Evolutionary conservation across 2,113 vertebrate species (phyloP).

Genomic region (Hippopotamus amphibius): DNA sequence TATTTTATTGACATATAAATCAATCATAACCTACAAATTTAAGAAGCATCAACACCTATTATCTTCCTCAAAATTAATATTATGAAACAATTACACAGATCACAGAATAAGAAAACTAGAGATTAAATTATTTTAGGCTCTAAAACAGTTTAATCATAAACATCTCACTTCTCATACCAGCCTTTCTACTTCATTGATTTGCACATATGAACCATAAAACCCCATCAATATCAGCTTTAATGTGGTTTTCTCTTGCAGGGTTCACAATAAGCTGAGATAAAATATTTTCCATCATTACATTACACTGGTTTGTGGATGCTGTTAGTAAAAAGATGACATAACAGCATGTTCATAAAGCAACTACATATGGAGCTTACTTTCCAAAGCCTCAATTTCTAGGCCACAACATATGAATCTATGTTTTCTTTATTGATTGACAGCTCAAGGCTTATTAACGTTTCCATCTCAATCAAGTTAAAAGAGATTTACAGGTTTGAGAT

Average conservation of each 20-base stretch:
- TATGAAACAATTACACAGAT: constrained; percentile 51
- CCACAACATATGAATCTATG: constrained; percentile 63
- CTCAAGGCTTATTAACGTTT: constrained; percentile 71
- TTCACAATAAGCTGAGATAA: constrained; percentile 73
- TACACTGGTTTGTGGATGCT: constrained; percentile 59
- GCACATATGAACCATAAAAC: constrained; percentile 66
- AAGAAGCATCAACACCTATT: neutral
- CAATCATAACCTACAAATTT: neutral
- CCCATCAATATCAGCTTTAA: constrained; percentile 65
- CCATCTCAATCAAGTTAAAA: constrained; percentile 59
- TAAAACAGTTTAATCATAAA: constrained; percentile 61
- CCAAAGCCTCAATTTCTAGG: constrained; percentile 60
- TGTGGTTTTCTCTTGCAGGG: constrained; percentile 57
- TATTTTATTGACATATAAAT: constrained; percentile 63
- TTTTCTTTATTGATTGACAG: constrained; percentile 73
- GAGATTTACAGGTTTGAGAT: constrained; percentile 55
- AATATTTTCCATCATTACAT: constrained; percentile 75
- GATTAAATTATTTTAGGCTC: constrained; percentile 60
- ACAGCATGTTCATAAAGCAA: constrained; percentile 70
- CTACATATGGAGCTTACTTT: constrained; percentile 54
- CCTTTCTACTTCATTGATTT: constrained; percentile 68
- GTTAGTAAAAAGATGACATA: constrained; percentile 69
- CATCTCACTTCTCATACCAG: constrained; percentile 41
- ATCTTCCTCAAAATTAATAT: constrained; percentile 63
- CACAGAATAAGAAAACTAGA: constrained; percentile 31